Base-by-base conservation (phyloP, 2,113 vertebrate species). In the Spermophilus dauricus region DNA sequence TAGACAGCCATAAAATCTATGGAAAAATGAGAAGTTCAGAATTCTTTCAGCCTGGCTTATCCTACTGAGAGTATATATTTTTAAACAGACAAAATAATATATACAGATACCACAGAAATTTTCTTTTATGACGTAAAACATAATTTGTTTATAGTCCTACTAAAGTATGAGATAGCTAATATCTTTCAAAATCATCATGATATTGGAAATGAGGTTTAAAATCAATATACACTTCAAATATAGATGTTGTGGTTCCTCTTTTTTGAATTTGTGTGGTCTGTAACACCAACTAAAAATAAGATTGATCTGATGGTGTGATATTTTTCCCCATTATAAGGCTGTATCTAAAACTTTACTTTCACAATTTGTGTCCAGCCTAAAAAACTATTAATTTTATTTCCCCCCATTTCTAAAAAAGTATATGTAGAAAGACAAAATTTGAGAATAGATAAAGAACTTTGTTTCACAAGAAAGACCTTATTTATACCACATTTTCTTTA, bases 11-110 rank as follows among this genome's bases (percentile, higher is more conserved):
- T 81, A 51, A 91, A 32, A 70, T n/a, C 11, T 81, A 56, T 78
- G 63, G n/a, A 90, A 45, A 87, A 89, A 75, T 92, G 14, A 84
- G 70, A 72, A 89, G 39, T 86, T 91, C 32, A 70, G 56, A 67
- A 81, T 91, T 85, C 24, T 65, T 97, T 53, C 20, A 58, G 17
- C 10, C 2, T 65, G 8, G 22, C 2, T 81, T 70, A 80, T 69
- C 14, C 37, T 76, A 3, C 77, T 93, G 48, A 77, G 37, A 67
- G 24, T 1, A 76, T 56, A 42, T 5, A 77, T 84, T 90, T 87
- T 93, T 34, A 37, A 65, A 28, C 0, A 73, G 11, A 30, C 1
- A 48, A 5, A 86, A 61, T 7, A 89, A 65, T 56, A 70, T 80
- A 61, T 69, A 48, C 9, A 76, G 1, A 58, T 37, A n/a, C 1